A percentile compares a stretch with the other conserved stretches of the same genome.
Conservation (phyloP, 2,797 vertebrate genomes). For the Simalia tracyae region DNA sequence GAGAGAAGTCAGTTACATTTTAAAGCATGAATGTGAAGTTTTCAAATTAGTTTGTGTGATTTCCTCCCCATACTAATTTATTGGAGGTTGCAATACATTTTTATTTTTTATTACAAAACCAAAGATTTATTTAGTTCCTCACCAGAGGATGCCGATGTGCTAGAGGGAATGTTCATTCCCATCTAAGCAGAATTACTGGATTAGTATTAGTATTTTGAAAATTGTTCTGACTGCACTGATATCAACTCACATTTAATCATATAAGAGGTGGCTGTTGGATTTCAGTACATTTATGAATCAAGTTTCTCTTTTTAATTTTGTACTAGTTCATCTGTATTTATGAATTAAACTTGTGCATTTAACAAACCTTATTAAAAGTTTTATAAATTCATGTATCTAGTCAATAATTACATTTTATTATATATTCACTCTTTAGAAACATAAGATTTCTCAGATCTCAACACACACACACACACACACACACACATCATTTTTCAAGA, state of each 20-base stretch:
- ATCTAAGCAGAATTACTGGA: constrained; percentile 3
- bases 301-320: constrained; percentile 43
- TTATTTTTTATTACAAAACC: constrained; percentile 51
- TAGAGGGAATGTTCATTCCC: constrained; percentile 24
- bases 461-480: background rate
- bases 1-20: constrained; percentile 28
- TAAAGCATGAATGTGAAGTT: constrained; percentile 41
- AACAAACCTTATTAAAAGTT: constrained; percentile 59
- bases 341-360: constrained; percentile 61
- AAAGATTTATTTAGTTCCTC: constrained; percentile 55
- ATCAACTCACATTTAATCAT: constrained; percentile 30
- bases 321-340: constrained; percentile 57
- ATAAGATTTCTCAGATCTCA: constrained; percentile 29
- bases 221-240: constrained; percentile 36
- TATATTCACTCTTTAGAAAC: constrained; percentile 36
- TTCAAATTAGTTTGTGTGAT: constrained; percentile 18
- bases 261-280: constrained; percentile 42
- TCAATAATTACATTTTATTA: constrained; percentile 45
- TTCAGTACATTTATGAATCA: constrained; percentile 48
- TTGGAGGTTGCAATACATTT: constrained; percentile 37
- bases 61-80: constrained; percentile 35
- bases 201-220: constrained; percentile 44
- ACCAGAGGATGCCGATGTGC: constrained; percentile 25
- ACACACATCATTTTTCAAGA: background rate
- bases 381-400: constrained; percentile 51